phyloP scores from a whole-genome alignment of 2,113 vertebrate species.

The Lontra canadensis region DNA sequence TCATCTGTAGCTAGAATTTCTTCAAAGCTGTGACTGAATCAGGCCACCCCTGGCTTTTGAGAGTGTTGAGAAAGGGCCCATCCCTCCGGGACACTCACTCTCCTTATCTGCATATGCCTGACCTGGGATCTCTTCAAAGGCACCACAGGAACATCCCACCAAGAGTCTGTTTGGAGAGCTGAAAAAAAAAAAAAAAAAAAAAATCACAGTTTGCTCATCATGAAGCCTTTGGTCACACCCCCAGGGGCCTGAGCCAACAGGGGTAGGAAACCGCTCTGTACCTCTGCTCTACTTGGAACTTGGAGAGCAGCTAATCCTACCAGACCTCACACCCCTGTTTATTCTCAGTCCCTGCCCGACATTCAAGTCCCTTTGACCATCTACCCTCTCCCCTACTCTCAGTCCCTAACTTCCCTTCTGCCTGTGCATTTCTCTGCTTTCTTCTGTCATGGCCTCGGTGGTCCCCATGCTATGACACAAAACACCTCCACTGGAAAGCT shows the following conservation, averaged over 20 bases:
- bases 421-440: neutral
- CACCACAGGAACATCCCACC: neutral
- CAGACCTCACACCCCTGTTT: constrained; percentile 48
- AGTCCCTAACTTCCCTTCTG: constrained; percentile 2
- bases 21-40: neutral
- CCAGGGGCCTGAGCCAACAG: constrained; percentile 5
- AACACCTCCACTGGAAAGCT: neutral
- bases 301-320: constrained; percentile 3
- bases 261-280: constrained; percentile 26
- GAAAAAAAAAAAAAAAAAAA: neutral
- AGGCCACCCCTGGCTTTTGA: neutral
- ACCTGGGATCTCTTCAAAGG: neutral
- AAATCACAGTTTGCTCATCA: constrained; percentile 42
- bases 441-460: neutral
- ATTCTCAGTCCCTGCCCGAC: neutral
- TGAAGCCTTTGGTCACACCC: neutral
- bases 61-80: neutral
- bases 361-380: constrained; percentile 62
- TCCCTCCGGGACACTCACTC: neutral
- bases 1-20: neutral
- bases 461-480: neutral
- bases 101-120: neutral
- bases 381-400: constrained; percentile 65
- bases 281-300: constrained; percentile 69
- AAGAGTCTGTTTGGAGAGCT: neutral